Base-by-base conservation (phyloP, 37 sponge, comb jelly and placozoan genomes). In the Mnemiopsis leidyi region DNA sequence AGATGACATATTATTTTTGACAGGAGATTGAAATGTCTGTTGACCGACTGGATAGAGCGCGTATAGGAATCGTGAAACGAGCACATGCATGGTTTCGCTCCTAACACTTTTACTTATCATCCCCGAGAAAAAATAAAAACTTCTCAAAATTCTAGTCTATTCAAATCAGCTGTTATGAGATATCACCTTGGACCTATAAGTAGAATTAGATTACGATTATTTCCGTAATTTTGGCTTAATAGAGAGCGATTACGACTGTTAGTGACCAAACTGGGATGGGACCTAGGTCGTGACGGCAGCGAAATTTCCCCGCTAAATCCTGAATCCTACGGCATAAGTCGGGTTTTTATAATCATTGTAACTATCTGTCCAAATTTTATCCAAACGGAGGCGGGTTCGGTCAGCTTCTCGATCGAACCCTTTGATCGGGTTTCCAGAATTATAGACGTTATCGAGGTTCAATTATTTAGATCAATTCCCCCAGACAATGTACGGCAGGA, bases 1-100 rank as follows among this genome's bases (percentile, higher is more conserved):
- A 29, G 73, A 71, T 71, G 25, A 71, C 73, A 71, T 71, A 71
- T 28, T 71, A 71, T 23, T 71, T 71, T 71, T 29, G 73, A 71
- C 30, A 71, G 61, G 61, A 48, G 61, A 48, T 48, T 48, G 61
- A 48, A 48, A 48, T 48, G 61, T 48, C 61, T 48, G 61, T 13
- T 48, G 61, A 13, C 61, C 61, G 13, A 48, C 13, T 48, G 61
- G 13, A 18, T 48, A 5, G 61, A 48, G 61, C 5, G 61, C 61
- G 61, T 48, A 48, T 48, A 48, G 61, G 61, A 48, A 48, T 48
- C 61, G 61, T 48, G 61, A 48, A 48, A 48, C 61, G 9, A 5
- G 61, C 61, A 48, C 61, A 5, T 48, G 61, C 61, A 48, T 18
- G 61, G 13, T 5, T 48, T 48, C 61, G 13, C 61, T 48, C 61